Evolutionary conservation across 2,113 vertebrate species (phyloP).

Genomic region (Apistogramma diplotaenia): DNA sequence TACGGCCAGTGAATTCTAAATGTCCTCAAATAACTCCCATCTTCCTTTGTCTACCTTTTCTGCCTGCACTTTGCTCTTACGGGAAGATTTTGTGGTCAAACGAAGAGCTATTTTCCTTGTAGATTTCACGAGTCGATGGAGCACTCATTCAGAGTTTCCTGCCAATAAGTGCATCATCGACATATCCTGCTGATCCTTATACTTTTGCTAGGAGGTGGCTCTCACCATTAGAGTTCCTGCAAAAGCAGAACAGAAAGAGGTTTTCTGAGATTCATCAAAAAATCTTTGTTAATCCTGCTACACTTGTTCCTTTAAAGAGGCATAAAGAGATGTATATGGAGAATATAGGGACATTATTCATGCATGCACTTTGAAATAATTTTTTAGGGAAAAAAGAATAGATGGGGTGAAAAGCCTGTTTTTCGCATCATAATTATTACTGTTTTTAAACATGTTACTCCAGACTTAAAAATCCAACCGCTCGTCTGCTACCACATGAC

Average conservation of each 20-base stretch:
- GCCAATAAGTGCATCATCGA: constrained; percentile 50
- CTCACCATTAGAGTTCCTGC: background rate
- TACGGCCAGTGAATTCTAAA: background rate
- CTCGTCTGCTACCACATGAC: constrained; percentile 58
- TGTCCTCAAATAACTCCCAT: background rate
- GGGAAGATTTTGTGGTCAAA: constrained; percentile 22
- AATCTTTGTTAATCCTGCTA: background rate
- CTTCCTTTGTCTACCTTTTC: background rate
- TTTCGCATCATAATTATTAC: background rate
- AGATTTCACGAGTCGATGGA: constrained; percentile 53
- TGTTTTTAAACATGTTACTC: background rate
- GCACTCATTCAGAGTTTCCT: constrained; percentile 37
- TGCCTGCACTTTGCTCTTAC: constrained; percentile 3
- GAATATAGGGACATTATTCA: background rate
- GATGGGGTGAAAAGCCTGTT: background rate
- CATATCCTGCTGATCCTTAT: constrained; percentile 3
- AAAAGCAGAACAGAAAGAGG: background rate
- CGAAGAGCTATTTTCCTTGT: constrained; percentile 29
- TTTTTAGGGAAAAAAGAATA: background rate
- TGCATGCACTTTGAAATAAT: too few relatives aligned
- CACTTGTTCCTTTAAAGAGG: background rate
- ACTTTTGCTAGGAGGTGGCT: background rate
- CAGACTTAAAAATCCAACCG: constrained; percentile 34
- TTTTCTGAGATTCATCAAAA: background rate
- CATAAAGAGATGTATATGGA: background rate